Evolutionary conservation across 2,888 invertebrate genomes (phyloP).

Genomic region (Stomorhina lunata): DNA sequence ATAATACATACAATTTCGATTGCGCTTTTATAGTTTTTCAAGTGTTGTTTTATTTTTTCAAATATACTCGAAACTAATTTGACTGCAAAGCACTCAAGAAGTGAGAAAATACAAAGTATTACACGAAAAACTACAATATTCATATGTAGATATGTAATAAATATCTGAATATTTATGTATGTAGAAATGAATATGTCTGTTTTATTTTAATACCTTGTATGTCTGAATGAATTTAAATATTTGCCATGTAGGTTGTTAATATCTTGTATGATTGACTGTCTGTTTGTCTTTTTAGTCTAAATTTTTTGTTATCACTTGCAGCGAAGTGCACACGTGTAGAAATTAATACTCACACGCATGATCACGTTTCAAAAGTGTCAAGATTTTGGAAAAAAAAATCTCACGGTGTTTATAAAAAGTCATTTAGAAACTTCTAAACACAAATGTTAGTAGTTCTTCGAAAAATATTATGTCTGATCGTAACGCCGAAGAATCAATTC

Average conservation of each 20-base stretch:
- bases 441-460: too few relatives aligned
- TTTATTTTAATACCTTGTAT: not conserved
- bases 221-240: not conserved
- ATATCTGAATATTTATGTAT: not conserved
- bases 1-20: slow-evolving; percentile 63
- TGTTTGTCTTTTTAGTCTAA: not conserved
- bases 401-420: not conserved
- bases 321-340: slow-evolving; percentile 39
- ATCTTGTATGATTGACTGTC: not conserved
- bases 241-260: not conserved
- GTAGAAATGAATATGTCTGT: not conserved
- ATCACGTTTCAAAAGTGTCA: not conserved
- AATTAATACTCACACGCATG: slow-evolving; percentile 15
- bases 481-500: too few relatives aligned
- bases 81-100: slow-evolving; percentile 63
- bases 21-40: slow-evolving; percentile 64
- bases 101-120: slow-evolving; percentile 65
- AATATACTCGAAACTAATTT: slow-evolving; percentile 65
- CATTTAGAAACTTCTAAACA: too few relatives aligned
- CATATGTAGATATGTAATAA: not conserved
- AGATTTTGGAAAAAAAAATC: not conserved
- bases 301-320: slow-evolving; percentile 7
- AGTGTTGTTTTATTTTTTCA: slow-evolving; percentile 61
- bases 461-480: too few relatives aligned
- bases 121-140: slow-evolving; percentile 46